Evolutionary conservation across 2,113 vertebrate genomes (phyloP).

Genomic region (Cranoglanis bouderius): DNA sequence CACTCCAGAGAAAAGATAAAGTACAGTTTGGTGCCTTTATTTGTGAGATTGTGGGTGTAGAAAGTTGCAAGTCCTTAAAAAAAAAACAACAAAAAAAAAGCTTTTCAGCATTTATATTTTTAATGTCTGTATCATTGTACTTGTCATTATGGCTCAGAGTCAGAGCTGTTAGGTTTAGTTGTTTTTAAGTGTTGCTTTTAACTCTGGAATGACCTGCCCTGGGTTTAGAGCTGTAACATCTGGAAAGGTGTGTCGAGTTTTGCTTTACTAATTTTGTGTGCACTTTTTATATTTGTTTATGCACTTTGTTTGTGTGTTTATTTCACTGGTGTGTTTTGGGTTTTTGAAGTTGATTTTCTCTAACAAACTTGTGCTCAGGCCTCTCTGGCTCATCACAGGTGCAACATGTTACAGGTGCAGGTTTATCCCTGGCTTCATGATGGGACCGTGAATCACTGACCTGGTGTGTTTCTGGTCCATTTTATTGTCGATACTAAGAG

Average conservation of each 20-base stretch:
- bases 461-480: not conserved
- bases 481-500: not conserved
- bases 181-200: too few relatives aligned
- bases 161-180: not conserved
- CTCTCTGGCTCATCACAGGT: not conserved
- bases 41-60: not conserved
- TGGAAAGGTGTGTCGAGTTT: not conserved
- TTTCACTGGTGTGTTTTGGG: conserved; percentile 16
- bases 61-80: not conserved
- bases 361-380: not conserved
- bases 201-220: not conserved
- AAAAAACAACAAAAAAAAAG: not conserved
- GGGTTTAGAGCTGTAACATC: not conserved
- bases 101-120: not conserved
- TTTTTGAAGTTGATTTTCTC: conserved; percentile 9
- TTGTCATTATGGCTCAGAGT: not conserved
- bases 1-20: not conserved
- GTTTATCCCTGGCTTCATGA: not conserved
- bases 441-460: not conserved
- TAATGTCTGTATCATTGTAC: not conserved
- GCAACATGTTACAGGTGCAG: not conserved
- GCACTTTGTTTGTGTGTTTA: conserved; percentile 16
- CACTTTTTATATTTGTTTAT: conserved; percentile 37
- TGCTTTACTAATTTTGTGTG: conserved; percentile 45
- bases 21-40: not conserved